A percentile compares a stretch with the other conserved stretches of the same genome.
Conservation (phyloP, 2,888 invertebrate species). For the Aromia moschata region DNA sequence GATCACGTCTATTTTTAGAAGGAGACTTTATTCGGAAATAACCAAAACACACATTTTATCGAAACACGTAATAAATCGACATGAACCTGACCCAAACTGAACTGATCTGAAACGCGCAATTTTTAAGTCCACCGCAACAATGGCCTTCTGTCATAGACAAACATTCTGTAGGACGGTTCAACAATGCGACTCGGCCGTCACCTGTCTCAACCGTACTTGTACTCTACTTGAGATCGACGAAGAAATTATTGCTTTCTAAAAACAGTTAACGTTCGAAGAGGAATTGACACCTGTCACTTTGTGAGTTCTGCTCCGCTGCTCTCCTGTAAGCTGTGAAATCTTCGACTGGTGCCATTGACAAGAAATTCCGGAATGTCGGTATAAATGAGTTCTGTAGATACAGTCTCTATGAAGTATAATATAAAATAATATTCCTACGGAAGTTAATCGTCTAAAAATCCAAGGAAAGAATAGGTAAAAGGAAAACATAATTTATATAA, state of each 20-base stretch:
- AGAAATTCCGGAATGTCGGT: background rate
- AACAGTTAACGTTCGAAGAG: slow-evolving; percentile 31
- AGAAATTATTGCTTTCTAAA: slow-evolving; percentile 39
- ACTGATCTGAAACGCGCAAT: background rate
- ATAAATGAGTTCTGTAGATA: background rate
- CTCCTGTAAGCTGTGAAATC: slow-evolving; percentile 28
- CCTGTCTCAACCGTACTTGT: slow-evolving; percentile 30
- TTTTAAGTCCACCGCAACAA: slow-evolving; percentile 2
- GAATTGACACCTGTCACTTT: slow-evolving; percentile 55
- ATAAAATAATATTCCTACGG: too few species aligned
- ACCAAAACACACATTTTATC: background rate
- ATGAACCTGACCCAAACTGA: background rate
- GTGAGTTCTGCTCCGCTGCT: slow-evolving; percentile 44
- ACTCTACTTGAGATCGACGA: slow-evolving; percentile 9
- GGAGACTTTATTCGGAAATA: background rate
- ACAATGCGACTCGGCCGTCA: slow-evolving; percentile 37
- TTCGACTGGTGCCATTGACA: background rate
- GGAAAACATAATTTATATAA: too few species aligned
- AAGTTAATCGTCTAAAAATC: too few species aligned
- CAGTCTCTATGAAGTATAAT: too few species aligned
- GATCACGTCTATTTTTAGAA: background rate
- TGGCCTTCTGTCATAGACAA: background rate
- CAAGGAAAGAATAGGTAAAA: too few species aligned
- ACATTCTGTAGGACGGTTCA: background rate
- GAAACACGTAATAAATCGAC: background rate